A percentile compares a stretch with the other conserved stretches of the same genome.
Evolutionary conservation across 2,797 vertebrate species (phyloP).

Genomic region (Thripadectes ignobilis): DNA sequence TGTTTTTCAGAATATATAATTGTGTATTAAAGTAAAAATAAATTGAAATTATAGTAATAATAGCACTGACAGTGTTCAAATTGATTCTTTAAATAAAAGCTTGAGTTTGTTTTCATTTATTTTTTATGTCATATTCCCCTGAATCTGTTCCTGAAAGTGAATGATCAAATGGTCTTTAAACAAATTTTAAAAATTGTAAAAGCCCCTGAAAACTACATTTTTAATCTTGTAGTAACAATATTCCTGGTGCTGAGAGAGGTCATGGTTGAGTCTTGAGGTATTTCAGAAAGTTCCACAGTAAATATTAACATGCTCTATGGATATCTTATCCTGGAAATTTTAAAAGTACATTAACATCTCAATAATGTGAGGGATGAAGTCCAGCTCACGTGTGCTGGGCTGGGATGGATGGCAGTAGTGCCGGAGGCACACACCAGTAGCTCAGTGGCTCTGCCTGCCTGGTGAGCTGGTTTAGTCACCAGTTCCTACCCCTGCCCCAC

Average conservation of each 20-base stretch:
- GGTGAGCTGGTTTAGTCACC: not conserved
- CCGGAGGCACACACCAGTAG: not conserved
- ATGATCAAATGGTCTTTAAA: not conserved
- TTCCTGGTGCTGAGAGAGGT: not conserved
- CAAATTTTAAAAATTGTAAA: not conserved
- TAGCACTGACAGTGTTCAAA: not conserved
- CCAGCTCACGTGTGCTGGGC: accelerated
- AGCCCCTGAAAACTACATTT: not conserved
- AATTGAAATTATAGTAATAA: not conserved
- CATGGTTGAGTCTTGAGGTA: accelerated
- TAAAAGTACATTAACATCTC: accelerated
- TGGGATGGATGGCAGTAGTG: not conserved
- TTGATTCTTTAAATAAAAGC: not conserved
- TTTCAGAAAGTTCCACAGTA: not conserved
- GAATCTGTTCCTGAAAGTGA: not conserved
- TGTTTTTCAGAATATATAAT: not conserved
- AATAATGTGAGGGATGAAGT: accelerated
- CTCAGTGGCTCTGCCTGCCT: accelerated
- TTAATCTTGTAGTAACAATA: not conserved
- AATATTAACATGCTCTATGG: not conserved
- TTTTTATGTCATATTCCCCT: not conserved
- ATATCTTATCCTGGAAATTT: not conserved
- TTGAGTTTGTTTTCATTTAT: not conserved
- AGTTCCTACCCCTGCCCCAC: accelerated
- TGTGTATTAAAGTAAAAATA: not conserved